Conservation (phyloP, 2,888 invertebrate species). For the Caenorhabditis angaria region DNA sequence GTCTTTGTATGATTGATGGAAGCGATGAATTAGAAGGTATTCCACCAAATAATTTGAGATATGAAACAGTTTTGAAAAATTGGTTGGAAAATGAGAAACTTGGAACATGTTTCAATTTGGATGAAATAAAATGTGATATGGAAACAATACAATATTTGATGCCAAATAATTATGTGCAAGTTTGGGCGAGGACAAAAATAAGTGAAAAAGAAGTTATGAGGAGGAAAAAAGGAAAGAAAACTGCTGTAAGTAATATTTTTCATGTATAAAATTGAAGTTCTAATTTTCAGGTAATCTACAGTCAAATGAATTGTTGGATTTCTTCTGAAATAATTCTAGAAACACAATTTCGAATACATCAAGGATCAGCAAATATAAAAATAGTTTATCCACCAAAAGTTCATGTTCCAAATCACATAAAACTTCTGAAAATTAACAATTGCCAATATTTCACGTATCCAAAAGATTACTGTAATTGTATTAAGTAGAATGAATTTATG, state of each 20-base stretch:
- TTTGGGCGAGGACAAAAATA: conserved; percentile 36
- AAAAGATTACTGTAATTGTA: conserved; percentile 31
- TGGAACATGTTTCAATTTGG: conserved; percentile 11
- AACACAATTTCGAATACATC: conserved; percentile 21
- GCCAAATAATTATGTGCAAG: conserved; percentile 39
- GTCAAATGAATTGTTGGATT: conserved; percentile 16
- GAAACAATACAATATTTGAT: conserved; percentile 7
- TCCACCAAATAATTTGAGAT: background rate
- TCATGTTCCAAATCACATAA: background rate
- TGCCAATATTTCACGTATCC: conserved; percentile 28
- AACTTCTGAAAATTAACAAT: too few species aligned
- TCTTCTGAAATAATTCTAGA: conserved; percentile 8
- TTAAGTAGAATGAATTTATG: conserved; percentile 7
- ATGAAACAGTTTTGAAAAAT: background rate
- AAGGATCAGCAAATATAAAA: conserved; percentile 10
- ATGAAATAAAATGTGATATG: background rate
- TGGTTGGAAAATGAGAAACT: background rate
- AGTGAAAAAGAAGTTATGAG: conserved; percentile 24
- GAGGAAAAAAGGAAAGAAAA: conserved; percentile 16
- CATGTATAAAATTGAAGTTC: background rate
- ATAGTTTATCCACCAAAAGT: conserved; percentile 28
- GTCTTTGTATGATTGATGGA: conserved; percentile 47
- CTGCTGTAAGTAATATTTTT: background rate
- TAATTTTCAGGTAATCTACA: conserved; percentile 24
- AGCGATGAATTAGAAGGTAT: conserved; percentile 11